Percentiles rank a stretch among this genome's conserved stretches.
Conservation (phyloP, 2,797 vertebrate genomes). For the Xenentodon cancila region DNA sequence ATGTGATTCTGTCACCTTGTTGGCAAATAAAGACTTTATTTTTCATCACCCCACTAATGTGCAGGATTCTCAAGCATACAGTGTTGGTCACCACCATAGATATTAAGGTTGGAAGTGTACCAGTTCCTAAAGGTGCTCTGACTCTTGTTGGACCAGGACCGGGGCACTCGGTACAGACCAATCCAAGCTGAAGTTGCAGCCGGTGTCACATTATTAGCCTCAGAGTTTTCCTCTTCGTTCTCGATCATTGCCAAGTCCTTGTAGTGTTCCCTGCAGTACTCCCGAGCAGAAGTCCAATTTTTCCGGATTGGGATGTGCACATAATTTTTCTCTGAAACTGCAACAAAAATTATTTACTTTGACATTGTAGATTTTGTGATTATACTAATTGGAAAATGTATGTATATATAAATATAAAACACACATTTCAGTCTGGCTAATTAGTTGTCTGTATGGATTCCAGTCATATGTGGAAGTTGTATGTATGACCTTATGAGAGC, state of each 20-base stretch:
- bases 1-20: background rate
- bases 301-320: fast-evolving
- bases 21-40: slow-evolving; percentile 6
- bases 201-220: fast-evolving
- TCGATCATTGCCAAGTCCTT: slow-evolving; percentile 17
- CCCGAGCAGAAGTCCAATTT: background rate
- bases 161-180: slow-evolving; percentile 12
- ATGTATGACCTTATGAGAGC: too few relatives aligned
- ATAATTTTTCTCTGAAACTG: background rate
- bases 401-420: too few relatives aligned
- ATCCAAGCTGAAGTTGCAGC: fast-evolving
- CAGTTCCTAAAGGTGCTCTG: background rate
- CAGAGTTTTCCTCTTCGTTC: background rate
- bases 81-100: fast-evolving
- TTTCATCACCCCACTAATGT: background rate
- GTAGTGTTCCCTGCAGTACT: slow-evolving; percentile 10
- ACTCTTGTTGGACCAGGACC: slow-evolving; percentile 18
- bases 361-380: too few relatives aligned
- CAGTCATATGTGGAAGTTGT: too few relatives aligned
- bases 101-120: fast-evolving
- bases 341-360: background rate
- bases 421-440: too few relatives aligned
- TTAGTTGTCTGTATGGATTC: too few relatives aligned
- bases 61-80: fast-evolving
- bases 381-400: too few relatives aligned